Conservation (phyloP, 2,113 vertebrate species). For the Gallinago media region DNA sequence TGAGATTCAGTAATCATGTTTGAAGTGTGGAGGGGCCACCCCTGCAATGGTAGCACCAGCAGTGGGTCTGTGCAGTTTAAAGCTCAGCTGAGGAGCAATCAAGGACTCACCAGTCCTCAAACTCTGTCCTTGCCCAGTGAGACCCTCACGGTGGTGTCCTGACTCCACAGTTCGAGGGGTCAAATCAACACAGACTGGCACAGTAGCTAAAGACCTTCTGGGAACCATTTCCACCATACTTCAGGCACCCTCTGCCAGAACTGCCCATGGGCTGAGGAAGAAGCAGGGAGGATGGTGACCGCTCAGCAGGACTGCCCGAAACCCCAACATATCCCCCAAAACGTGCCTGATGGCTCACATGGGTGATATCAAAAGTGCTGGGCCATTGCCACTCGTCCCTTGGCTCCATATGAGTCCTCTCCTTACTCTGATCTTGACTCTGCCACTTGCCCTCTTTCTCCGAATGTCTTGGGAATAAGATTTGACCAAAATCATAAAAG, state of each 20-base stretch:
- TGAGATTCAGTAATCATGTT: not conserved
- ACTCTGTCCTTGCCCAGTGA: not conserved
- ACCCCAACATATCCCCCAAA: not conserved
- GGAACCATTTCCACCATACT: not conserved
- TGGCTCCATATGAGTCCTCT: fast-evolving
- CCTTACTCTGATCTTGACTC: not conserved
- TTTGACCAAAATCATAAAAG: not conserved
- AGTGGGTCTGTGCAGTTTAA: not conserved
- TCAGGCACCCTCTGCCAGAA: not conserved
- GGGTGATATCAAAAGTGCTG: not conserved
- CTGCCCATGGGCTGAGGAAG: not conserved
- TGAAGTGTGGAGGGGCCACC: not conserved
- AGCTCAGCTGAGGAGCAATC: not conserved
- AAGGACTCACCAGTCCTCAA: not conserved
- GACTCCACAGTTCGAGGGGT: not conserved
- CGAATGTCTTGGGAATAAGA: not conserved
- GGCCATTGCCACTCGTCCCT: fast-evolving
- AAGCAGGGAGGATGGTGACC: not conserved
- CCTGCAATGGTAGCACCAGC: not conserved
- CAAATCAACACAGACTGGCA: not conserved
- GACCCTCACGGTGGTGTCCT: not conserved
- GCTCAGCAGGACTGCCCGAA: not conserved
- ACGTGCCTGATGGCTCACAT: fast-evolving
- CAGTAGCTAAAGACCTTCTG: not conserved
- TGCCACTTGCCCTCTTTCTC: not conserved